Base-by-base conservation (phyloP, 2,113 vertebrate genomes). In the Myodes glareolus region DNA sequence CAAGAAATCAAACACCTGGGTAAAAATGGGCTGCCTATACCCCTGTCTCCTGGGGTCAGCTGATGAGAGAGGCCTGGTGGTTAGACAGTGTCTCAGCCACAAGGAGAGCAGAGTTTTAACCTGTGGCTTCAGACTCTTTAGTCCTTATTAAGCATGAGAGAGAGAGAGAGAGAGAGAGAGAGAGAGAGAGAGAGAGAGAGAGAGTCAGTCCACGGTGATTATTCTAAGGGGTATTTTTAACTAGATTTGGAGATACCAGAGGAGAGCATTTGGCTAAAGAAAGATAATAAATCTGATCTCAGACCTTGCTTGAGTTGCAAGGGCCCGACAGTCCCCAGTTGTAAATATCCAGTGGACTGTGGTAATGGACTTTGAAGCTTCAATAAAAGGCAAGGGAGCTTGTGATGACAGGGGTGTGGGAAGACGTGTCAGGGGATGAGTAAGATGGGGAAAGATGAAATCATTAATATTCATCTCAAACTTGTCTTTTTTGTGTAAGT, bases 281-380 rank as follows among this genome's bases (percentile, higher is more conserved):
- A 36, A 95, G 31, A 73, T 70, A 67, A 84, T 70, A 50, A 65
- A 82, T 90, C 17, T 90, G 5, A 36, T 87, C 92, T 95, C 47
- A 91, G 47, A 77, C 23, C 23, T 33, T 67, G 82, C 23, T 33
- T 67, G 82, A 92, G 36, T 67, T 89, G 45, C 21, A 77, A 29
- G 6, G 76, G 23, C 7, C 72, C 70, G 7, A 39, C 42, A 86
- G 70, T 72, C 25, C 77, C n/a, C 39, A 31, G 50, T 11, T 86
- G n/a, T n/a, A 93, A 31, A 27, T 39, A 50, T 3, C 50, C 39
- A 94, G 25, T 45, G 68, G 52, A 19, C 17, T 52, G n/a, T 78
- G 23, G 33, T 29, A 23, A 70, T 31, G 36, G 2, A 76, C 63
- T 1, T 50, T 52, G 68, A 52, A 68, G 36, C 55, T 93, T 72